Conservation (phyloP, 2,113 vertebrate species). For the Neolamprologus ventralis region DNA sequence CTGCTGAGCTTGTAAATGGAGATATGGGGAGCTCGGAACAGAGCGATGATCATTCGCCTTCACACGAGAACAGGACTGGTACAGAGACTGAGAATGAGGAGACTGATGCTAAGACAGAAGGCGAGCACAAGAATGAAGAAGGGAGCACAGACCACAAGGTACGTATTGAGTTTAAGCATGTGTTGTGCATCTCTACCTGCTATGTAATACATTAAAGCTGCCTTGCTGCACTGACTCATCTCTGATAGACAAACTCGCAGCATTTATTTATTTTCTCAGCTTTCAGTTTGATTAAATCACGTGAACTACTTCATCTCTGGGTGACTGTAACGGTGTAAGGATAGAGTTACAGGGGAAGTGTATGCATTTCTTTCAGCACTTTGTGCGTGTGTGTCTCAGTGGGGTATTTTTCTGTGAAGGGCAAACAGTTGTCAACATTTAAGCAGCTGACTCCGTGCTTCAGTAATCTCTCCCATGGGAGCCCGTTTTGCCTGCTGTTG, state of each 20-base stretch:
- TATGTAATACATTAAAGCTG: background rate
- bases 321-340: background rate
- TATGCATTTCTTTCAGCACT: background rate
- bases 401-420: slow-evolving; percentile 10
- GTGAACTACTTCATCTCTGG: background rate
- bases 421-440: slow-evolving; percentile 23
- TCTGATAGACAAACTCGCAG: background rate
- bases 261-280: background rate
- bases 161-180: background rate
- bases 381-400: background rate
- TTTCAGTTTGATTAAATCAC: background rate
- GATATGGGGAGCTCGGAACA: slow-evolving; percentile 32
- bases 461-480: background rate
- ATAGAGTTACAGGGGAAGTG: background rate
- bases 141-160: slow-evolving; percentile 52
- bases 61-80: background rate
- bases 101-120: background rate
- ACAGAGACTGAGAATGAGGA: slow-evolving; percentile 11
- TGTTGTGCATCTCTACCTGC: background rate
- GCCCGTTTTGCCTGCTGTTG: background rate
- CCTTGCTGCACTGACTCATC: background rate
- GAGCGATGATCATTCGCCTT: background rate
- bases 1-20: slow-evolving; percentile 59
- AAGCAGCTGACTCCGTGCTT: slow-evolving; percentile 19
- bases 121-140: slow-evolving; percentile 23